Conservation (phyloP, 1,140 invertebrate species). For the Carcinoscorpius rotundicauda region DNA sequence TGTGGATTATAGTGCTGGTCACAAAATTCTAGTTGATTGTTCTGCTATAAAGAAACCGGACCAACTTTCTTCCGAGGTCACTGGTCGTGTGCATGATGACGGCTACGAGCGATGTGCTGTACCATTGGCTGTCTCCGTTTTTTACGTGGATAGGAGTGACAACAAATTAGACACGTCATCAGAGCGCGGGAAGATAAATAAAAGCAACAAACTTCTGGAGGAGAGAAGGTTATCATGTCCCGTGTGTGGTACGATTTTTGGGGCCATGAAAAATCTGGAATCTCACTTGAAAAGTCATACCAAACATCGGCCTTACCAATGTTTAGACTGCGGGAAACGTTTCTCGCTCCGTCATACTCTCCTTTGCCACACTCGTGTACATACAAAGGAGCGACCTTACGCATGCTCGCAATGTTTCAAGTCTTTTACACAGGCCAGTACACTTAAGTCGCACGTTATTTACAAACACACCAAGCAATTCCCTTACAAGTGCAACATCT, state of each 20-base stretch:
- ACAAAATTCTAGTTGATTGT: too few relatives aligned
- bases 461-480: slow-evolving; percentile 22
- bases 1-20: too few relatives aligned
- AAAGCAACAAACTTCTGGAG: background rate
- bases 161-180: too few relatives aligned
- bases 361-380: slow-evolving; percentile 18
- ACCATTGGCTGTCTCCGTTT: too few relatives aligned
- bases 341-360: slow-evolving; percentile 20
- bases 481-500: slow-evolving; percentile 17
- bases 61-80: too few relatives aligned
- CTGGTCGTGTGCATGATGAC: too few relatives aligned
- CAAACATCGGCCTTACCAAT: slow-evolving; percentile 19
- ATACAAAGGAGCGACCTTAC: slow-evolving; percentile 19
- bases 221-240: slow-evolving; percentile 9
- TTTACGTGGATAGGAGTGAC: too few relatives aligned
- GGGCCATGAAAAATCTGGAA: slow-evolving; percentile 11
- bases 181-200: too few relatives aligned
- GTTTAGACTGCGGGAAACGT: slow-evolving; percentile 18
- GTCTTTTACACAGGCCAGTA: slow-evolving; percentile 16
- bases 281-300: slow-evolving; percentile 21
- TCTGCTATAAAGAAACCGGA: too few relatives aligned
- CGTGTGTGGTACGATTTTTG: slow-evolving; percentile 19
- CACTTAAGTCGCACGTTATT: slow-evolving; percentile 20
- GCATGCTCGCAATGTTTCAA: slow-evolving; percentile 15
- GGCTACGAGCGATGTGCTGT: too few relatives aligned